Conservation (phyloP, 2,113 vertebrate species). For the Perognathus longimembris region DNA sequence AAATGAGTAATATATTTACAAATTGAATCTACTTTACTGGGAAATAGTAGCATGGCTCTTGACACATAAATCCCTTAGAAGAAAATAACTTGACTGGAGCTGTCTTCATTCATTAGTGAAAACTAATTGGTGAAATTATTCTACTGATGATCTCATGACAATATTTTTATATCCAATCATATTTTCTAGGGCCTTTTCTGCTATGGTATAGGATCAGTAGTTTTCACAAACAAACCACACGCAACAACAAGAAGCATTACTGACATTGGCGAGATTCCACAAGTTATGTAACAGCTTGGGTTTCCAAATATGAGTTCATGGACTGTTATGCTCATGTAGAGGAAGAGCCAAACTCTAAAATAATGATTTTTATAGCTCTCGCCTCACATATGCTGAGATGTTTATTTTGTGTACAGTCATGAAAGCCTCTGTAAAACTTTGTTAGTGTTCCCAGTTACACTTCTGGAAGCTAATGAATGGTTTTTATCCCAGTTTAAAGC, state of each 20-base stretch:
- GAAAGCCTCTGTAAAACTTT: slow-evolving; percentile 7
- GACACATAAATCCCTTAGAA: background rate
- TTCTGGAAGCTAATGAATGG: slow-evolving; percentile 11
- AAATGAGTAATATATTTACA: background rate
- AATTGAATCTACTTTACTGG: background rate
- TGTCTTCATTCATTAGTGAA: slow-evolving; percentile 57
- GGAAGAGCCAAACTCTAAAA: slow-evolving; percentile 37
- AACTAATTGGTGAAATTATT: slow-evolving; percentile 25
- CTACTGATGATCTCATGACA: slow-evolving; percentile 33
- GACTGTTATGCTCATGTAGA: slow-evolving; percentile 1
- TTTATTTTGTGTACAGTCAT: slow-evolving; percentile 46
- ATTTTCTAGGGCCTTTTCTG: slow-evolving; percentile 43
- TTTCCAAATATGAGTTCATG: slow-evolving; percentile 70
- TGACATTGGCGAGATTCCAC: slow-evolving; percentile 58
- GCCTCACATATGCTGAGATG: background rate
- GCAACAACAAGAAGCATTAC: slow-evolving; percentile 52
- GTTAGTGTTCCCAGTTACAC: background rate
- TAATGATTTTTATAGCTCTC: slow-evolving; percentile 48
- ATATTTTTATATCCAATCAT: slow-evolving; percentile 44
- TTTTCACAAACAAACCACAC: slow-evolving; percentile 42
- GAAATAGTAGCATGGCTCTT: background rate
- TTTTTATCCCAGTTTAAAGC: background rate
- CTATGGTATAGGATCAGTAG: slow-evolving; percentile 17
- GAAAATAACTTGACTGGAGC: background rate
- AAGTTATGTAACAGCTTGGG: slow-evolving; percentile 49